A percentile compares a stretch with the other conserved stretches of the same genome.
phyloP scores from a whole-genome alignment of 2,113 vertebrate species.

The Tychaedon coryphoeus region DNA sequence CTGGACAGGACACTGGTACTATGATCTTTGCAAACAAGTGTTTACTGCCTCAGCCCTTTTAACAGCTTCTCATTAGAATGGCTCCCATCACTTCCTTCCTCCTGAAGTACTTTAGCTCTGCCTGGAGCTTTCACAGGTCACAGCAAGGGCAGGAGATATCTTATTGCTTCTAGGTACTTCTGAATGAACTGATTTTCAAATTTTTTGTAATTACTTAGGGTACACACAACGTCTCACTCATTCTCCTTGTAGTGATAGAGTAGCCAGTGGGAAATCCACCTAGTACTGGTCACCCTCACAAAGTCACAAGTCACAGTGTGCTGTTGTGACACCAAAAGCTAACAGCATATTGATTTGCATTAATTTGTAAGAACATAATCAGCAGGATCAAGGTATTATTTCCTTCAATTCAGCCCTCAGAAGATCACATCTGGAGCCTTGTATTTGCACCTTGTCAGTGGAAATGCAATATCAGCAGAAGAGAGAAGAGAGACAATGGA shows the following conservation, averaged over 20 bases:
- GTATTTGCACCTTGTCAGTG: not conserved
- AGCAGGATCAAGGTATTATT: not conserved
- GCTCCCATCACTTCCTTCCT: not conserved
- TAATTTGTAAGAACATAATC: not conserved
- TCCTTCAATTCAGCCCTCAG: not conserved
- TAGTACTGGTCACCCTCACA: not conserved
- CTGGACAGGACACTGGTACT: not conserved
- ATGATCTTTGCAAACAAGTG: not conserved
- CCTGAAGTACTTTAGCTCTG: not conserved
- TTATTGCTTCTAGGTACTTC: not conserved
- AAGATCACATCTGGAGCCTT: not conserved
- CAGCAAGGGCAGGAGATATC: not conserved
- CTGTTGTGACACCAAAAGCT: not conserved
- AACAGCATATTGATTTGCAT: not conserved
- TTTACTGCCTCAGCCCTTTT: not conserved
- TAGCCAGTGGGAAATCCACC: not conserved
- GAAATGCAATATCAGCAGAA: not conserved
- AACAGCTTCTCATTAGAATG: slow-evolving; percentile 8
- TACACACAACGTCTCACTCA: not conserved
- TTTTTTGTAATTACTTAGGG: not conserved
- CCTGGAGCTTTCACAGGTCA: not conserved
- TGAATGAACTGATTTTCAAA: not conserved
- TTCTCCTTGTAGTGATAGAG: not conserved
- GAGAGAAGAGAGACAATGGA: not conserved
- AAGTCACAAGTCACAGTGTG: not conserved